Percentiles rank a stretch among this genome's conserved stretches.
Evolutionary conservation across 2,797 vertebrate species (phyloP).

Genomic region (Leuciscus waleckii): DNA sequence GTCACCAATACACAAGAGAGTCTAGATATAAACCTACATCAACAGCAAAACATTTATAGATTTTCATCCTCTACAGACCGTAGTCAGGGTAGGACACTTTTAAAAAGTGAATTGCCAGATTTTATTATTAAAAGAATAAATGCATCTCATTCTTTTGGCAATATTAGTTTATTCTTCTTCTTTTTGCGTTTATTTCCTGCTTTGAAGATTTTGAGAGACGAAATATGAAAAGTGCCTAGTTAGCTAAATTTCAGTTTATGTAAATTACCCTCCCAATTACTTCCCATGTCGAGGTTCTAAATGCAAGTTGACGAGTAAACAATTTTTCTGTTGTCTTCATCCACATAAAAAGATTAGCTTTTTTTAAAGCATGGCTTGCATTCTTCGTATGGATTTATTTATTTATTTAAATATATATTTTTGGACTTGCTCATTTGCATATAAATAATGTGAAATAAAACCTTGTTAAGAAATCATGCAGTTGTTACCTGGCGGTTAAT

Average conservation of each 20-base stretch:
- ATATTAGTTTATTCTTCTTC: background rate
- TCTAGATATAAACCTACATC: background rate
- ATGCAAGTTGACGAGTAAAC: conserved; percentile 30
- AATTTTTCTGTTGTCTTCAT: background rate
- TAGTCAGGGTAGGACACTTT: background rate
- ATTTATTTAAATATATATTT: background rate
- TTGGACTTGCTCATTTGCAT: background rate
- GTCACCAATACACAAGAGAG: background rate
- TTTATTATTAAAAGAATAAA: background rate
- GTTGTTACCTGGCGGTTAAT: background rate
- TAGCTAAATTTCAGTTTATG: conserved; percentile 17
- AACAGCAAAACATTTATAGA: background rate
- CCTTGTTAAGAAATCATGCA: background rate
- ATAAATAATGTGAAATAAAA: background rate
- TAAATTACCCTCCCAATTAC: conserved; percentile 14
- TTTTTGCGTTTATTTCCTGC: background rate
- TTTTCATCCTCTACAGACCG: background rate
- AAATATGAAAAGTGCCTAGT: background rate
- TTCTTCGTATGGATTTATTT: background rate
- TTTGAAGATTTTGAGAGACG: conserved; percentile 14
- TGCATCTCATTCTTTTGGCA: background rate
- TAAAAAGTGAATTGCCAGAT: background rate
- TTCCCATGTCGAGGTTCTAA: background rate
- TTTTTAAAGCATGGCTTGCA: background rate
- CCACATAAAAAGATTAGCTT: background rate